Base-by-base conservation (phyloP, 2,113 vertebrate genomes). In the Genyomyrus donnyi region DNA sequence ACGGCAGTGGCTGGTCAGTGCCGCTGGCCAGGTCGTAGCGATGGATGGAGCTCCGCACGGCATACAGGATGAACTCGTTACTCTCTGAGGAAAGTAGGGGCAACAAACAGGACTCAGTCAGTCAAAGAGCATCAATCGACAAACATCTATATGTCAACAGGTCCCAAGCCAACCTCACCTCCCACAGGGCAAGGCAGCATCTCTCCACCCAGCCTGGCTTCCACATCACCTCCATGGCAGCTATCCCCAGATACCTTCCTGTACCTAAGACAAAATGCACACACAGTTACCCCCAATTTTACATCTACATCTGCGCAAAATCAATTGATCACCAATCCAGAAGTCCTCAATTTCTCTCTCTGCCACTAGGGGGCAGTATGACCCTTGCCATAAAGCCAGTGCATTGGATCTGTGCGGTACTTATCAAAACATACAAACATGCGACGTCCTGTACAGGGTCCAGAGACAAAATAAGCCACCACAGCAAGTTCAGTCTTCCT, bases 21-120 rank as follows among this genome's bases (percentile, higher is more conserved):
- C 98, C 98, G 0, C 98, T 98, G 39, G 98, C 95, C 3, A 99
- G 95, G 95, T 99, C 97, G 0, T 98, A 99, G 88, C 98, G 98
- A 88, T 98, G 96, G 93, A 99, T 98, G 91, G 98, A 97, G 94
- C 96, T 98, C 45, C 98, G 96, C 90, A 97, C 96, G 1, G 98
- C 97, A 0, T 98, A 99, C 89, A 99, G 94, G 92, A 99, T 98
- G 92, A 99, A 99, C 93, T 99, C 98, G 0, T 98, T 99, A 94
- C 97, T 98, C 94, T 99, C 98, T 99, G 93, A 90, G 4, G 91
- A 39, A 3, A 17, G 35, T 6, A 27, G 4, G 52, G 31, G 31
- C 42, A 90, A 3, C 85, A 48, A 85, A 74, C 35, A 83, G 19
- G 46, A 83, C 70, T 35, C 24, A 50, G 19, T n/a, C 77, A n/a